Percentiles rank a stretch among this genome's conserved stretches.
These are phyloP conservation scores for Brachyistius frenatus DNA, from an alignment of 2,113 vertebrate species.

Conservation along the genomic window DNA sequence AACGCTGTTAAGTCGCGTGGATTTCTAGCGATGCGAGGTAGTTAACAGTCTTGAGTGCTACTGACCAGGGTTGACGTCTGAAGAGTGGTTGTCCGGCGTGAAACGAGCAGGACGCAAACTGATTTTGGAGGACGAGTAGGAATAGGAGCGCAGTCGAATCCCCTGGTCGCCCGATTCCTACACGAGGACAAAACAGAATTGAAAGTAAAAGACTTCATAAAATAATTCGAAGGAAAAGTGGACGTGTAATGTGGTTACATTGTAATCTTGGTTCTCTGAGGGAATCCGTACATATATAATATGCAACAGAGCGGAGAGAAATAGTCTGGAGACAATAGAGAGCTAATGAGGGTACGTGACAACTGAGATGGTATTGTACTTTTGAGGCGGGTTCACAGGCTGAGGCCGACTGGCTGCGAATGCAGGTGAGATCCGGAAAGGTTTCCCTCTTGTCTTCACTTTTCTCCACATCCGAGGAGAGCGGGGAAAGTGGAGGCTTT, in stretches of 20 bases:
- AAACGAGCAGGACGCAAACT: constrained; percentile 81
- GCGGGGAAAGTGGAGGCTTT: constrained; percentile 47
- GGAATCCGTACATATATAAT: too few relatives aligned
- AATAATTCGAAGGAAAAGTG: not conserved
- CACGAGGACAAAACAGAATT: constrained; percentile 7
- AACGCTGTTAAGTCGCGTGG: constrained; percentile 36
- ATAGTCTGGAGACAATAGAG: too few relatives aligned
- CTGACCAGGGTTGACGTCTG: constrained; percentile 87
- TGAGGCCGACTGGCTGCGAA: constrained; percentile 81
- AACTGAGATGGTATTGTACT: constrained; percentile 76
- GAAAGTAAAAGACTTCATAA: not conserved
- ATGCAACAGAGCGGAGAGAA: too few relatives aligned
- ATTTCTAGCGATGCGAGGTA: not conserved
- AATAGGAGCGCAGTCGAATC: constrained; percentile 93
- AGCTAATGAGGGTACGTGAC: too few relatives aligned
- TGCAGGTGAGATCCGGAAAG: constrained; percentile 76
- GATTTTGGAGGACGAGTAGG: constrained; percentile 92
- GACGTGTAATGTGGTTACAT: too few relatives aligned
- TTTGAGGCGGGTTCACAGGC: constrained; percentile 78
- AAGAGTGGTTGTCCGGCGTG: constrained; percentile 72
- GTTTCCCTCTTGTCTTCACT: constrained; percentile 80
- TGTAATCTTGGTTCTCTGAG: too few relatives aligned
- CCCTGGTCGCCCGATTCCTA: constrained; percentile 86
- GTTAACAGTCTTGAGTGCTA: not conserved
- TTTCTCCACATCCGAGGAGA: constrained; percentile 65